phyloP scores from a whole-genome alignment of 2,797 vertebrate genomes.

The Masticophis lateralis region DNA sequence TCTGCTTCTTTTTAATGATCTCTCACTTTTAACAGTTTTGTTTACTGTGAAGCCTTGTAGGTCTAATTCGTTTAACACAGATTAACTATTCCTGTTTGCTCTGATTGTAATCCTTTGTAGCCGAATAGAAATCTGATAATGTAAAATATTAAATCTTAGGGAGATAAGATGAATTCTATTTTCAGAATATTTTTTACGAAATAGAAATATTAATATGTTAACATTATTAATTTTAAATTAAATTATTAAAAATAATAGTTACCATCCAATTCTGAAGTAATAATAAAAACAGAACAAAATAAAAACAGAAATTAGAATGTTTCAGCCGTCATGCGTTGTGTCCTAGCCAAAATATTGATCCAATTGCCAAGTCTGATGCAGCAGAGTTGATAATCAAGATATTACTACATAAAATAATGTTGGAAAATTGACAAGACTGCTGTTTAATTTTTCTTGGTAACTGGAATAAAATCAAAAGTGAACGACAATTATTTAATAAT shows the following conservation, averaged over 20 bases:
- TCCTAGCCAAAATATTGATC: not conserved
- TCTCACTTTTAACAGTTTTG: not conserved
- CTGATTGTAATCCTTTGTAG: not conserved
- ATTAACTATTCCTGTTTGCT: not conserved
- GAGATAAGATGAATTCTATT: not conserved
- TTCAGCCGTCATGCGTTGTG: not conserved
- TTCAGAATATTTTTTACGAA: not conserved
- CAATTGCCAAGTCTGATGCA: not conserved
- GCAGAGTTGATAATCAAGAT: not conserved
- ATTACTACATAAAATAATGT: not conserved
- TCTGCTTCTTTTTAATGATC: not conserved
- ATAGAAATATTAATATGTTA: not conserved
- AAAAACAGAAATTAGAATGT: not conserved
- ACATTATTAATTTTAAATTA: not conserved
- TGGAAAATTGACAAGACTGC: not conserved
- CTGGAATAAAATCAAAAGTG: not conserved
- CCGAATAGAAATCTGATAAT: not conserved
- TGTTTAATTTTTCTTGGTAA: conserved; percentile 27
- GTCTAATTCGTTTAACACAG: not conserved
- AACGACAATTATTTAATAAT: conserved; percentile 29
- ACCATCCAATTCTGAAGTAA: not conserved
- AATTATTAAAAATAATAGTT: not conserved
- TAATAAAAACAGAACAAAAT: not conserved
- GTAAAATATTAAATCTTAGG: not conserved
- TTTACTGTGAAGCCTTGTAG: not conserved